phyloP scores from a whole-genome alignment of 1,140 invertebrate genomes.

The Trialeurodes vaporariorum region DNA sequence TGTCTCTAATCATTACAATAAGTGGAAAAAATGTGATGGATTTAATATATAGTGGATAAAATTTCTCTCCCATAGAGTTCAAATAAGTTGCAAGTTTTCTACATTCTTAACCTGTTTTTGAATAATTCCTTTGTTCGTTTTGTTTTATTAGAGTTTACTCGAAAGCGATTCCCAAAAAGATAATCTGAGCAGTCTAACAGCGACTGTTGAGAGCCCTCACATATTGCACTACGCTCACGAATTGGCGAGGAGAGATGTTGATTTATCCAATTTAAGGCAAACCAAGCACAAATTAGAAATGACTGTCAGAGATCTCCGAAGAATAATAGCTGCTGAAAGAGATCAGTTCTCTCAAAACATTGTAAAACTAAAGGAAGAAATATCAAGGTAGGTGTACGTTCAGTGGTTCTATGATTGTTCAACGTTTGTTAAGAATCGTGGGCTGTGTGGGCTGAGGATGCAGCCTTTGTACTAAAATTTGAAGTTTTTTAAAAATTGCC shows the following conservation, averaged over 20 bases:
- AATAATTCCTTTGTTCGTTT: too few species aligned
- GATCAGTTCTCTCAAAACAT: slow-evolving; percentile 46
- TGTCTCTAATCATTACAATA: too few species aligned
- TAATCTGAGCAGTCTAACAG: not conserved
- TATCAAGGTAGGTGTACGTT: slow-evolving; percentile 42
- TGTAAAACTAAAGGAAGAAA: slow-evolving; percentile 43
- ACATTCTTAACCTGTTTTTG: too few species aligned
- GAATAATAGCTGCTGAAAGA: slow-evolving; percentile 41
- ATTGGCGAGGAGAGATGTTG: slow-evolving; percentile 64
- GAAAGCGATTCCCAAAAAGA: not conserved
- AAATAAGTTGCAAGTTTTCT: too few species aligned
- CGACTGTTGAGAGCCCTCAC: slow-evolving; percentile 40
- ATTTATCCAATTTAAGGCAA: slow-evolving; percentile 57
- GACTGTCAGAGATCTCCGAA: slow-evolving; percentile 48
- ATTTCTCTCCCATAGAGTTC: too few species aligned
- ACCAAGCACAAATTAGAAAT: slow-evolving; percentile 59
- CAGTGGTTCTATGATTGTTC: too few species aligned
- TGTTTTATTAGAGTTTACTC: not conserved
- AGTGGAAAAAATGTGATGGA: too few species aligned
- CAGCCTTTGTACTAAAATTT: too few species aligned
- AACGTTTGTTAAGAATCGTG: too few species aligned
- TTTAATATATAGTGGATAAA: too few species aligned
- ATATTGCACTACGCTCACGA: slow-evolving; percentile 78
- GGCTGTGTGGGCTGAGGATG: too few species aligned
- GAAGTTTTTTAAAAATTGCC: too few species aligned